These are phyloP conservation scores for Uloborus plumipes DNA, from an alignment of 2,888 invertebrate species.

Conservation along the genomic window DNA sequence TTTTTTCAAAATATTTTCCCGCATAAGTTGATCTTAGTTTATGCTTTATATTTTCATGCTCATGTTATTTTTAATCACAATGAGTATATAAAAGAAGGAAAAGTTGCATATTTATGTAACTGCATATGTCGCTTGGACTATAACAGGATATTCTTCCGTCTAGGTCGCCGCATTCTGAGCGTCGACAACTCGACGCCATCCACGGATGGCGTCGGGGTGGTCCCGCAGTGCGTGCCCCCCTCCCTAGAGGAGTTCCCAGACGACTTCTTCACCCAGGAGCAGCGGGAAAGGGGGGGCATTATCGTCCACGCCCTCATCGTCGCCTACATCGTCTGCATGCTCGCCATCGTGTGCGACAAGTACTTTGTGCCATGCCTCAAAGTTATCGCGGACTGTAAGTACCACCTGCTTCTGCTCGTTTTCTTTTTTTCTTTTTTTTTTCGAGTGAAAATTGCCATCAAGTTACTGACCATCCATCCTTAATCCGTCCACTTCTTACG, in stretches of 20 bases:
- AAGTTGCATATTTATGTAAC: no score
- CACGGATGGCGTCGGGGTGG: conserved; percentile 18
- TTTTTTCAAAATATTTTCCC: no score
- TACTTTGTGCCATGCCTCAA: conserved; percentile 94
- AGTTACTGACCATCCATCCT: no score
- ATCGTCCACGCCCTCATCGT: conserved; percentile 84
- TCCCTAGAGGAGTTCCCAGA: conserved; percentile 90
- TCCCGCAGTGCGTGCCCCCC: conserved; percentile 80
- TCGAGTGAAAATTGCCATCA: no score
- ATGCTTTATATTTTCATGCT: no score
- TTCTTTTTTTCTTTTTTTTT: no score
- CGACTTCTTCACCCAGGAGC: conserved; percentile 60
- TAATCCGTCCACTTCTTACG: no score
- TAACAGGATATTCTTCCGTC: neutral
- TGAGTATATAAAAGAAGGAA: no score
- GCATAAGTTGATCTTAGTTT: no score
- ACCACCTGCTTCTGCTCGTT: no score
- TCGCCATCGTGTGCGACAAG: conserved; percentile 92
- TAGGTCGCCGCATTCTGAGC: conserved; percentile 53
- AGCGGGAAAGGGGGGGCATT: conserved; percentile 77
- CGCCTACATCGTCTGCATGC: conserved; percentile 83
- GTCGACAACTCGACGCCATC: conserved; percentile 43
- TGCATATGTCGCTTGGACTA: no score
- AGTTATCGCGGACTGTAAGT: conserved; percentile 88
- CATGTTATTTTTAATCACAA: no score